A percentile compares a stretch with the other conserved stretches of the same genome.
These are phyloP conservation scores for Microctonus hyperodae DNA, from an alignment of 2,888 invertebrate species.

Conservation along the genomic window DNA sequence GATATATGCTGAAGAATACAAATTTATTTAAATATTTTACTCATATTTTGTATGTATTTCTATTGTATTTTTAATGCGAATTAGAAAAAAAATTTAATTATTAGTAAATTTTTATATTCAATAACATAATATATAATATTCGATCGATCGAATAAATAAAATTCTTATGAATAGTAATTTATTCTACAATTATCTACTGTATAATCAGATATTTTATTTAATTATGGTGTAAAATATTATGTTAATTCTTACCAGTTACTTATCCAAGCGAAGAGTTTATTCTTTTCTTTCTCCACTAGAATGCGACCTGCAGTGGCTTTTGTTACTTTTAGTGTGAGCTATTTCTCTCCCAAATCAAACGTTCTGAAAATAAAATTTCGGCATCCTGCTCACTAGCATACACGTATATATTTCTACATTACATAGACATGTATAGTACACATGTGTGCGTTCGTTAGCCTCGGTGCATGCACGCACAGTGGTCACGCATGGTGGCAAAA, in stretches of 20 bases:
- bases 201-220: too few species aligned
- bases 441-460: conserved; percentile 35
- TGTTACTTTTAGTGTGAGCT: background rate
- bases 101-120: too few species aligned
- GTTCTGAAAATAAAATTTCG: conserved; percentile 61
- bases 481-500: conserved; percentile 56
- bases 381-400: conserved; percentile 39
- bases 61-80: too few species aligned
- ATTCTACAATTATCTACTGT: too few species aligned
- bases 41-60: too few species aligned
- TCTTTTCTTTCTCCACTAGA: background rate
- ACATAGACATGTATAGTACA: conserved; percentile 6
- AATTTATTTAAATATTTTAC: too few species aligned
- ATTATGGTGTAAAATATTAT: too few species aligned
- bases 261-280: conserved; percentile 10
- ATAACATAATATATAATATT: too few species aligned
- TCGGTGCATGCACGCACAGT: conserved; percentile 41
- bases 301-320: background rate
- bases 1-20: too few species aligned
- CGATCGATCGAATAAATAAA: too few species aligned
- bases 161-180: too few species aligned
- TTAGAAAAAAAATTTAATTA: too few species aligned
- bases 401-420: conserved; percentile 31
- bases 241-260: background rate
- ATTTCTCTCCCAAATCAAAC: conserved; percentile 42